Evolutionary conservation across 2,888 invertebrate species (phyloP).

Genomic region (Hofmannophila pseudospretella): DNA sequence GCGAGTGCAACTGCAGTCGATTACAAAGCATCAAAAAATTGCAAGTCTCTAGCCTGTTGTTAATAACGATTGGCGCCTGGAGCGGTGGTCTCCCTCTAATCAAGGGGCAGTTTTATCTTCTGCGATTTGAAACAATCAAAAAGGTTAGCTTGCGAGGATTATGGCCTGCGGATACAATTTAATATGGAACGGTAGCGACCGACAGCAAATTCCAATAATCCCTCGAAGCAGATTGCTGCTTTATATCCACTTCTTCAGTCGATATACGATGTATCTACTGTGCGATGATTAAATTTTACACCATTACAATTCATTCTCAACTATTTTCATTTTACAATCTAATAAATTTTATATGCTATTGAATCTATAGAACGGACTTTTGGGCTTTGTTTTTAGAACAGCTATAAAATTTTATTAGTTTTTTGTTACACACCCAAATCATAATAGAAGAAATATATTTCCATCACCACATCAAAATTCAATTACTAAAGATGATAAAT

Average conservation of each 20-base stretch:
- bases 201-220: slow-evolving; percentile 34
- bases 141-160: slow-evolving; percentile 41
- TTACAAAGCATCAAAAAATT: slow-evolving; percentile 39
- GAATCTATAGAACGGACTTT: background rate
- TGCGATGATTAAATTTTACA: background rate
- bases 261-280: background rate
- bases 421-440: slow-evolving; percentile 40
- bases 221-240: slow-evolving; percentile 10
- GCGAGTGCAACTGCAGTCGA: slow-evolving; percentile 16
- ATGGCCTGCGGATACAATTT: slow-evolving; percentile 40
- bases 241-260: slow-evolving; percentile 8
- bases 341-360: slow-evolving; percentile 1
- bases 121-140: slow-evolving; percentile 57
- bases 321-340: background rate
- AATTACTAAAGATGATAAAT: slow-evolving; percentile 56
- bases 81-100: slow-evolving; percentile 57
- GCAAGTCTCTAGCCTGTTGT: slow-evolving; percentile 21
- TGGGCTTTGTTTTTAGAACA: slow-evolving; percentile 9
- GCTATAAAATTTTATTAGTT: slow-evolving; percentile 34
- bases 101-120: slow-evolving; percentile 62
- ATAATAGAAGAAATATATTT: slow-evolving; percentile 42
- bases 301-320: no score
- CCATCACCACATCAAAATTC: slow-evolving; percentile 51
- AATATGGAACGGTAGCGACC: slow-evolving; percentile 49
- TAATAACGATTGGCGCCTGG: slow-evolving; percentile 35